These are phyloP conservation scores for Neodiprion lecontei DNA, from an alignment of 1,140 invertebrate genomes.

Conservation along the genomic window DNA sequence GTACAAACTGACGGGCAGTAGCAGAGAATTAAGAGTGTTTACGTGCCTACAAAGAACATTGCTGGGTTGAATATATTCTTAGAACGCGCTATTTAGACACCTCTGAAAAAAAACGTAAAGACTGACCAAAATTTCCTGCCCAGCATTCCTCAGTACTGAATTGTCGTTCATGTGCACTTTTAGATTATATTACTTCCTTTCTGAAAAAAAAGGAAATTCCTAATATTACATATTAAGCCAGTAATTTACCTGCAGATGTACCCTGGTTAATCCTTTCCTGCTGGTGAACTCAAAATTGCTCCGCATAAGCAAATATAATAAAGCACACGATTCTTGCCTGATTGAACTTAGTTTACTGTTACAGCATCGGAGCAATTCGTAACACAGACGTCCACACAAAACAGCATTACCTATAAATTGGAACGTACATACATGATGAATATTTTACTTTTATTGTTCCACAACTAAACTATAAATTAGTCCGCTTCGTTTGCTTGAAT, in stretches of 20 bases:
- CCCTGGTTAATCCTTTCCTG: slow-evolving; percentile 82
- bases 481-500: background rate
- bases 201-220: no score
- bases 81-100: no score
- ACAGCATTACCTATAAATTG: slow-evolving; percentile 73
- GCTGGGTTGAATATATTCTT: no score
- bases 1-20: slow-evolving; percentile 16
- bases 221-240: slow-evolving; percentile 1
- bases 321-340: slow-evolving; percentile 87
- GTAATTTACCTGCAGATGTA: slow-evolving; percentile 75
- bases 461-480: slow-evolving; percentile 9
- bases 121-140: no score
- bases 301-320: slow-evolving; percentile 90
- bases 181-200: no score
- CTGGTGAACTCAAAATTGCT: slow-evolving; percentile 91
- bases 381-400: slow-evolving; percentile 85
- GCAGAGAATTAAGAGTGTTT: background rate
- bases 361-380: slow-evolving; percentile 80
- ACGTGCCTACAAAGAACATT: background rate
- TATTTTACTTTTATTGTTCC: slow-evolving; percentile 9
- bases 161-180: no score
- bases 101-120: no score
- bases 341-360: slow-evolving; percentile 81
- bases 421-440: slow-evolving; percentile 27
- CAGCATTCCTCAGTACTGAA: no score